These are phyloP conservation scores for Luidia sarsii DNA, from an alignment of 53 echinoderm and acorn worm species.

Conservation along the genomic window DNA sequence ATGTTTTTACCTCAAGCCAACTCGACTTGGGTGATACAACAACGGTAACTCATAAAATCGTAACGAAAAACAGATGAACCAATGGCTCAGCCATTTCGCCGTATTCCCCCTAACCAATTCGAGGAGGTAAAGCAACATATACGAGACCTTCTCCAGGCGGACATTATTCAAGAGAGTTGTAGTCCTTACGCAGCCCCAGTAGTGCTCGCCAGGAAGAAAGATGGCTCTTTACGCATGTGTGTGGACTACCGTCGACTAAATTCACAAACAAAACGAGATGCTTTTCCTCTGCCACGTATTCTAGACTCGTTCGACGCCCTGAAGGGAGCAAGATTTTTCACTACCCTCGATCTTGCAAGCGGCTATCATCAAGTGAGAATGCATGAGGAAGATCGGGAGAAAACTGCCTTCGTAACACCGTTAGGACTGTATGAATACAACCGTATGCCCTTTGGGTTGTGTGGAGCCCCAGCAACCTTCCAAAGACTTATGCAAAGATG, in stretches of 20 bases:
- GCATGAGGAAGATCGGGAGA: not conserved
- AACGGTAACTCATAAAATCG: not conserved
- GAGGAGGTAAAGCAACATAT: conserved; percentile 64
- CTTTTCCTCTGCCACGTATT: conserved; percentile 19
- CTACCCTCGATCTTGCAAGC: not conserved
- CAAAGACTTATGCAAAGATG: conserved; percentile 24
- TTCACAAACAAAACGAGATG: conserved; percentile 8
- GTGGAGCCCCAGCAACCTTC: conserved; percentile 16
- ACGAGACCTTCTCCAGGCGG: conserved; percentile 28
- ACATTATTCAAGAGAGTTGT: conserved; percentile 53
- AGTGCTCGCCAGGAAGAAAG: conserved; percentile 50
- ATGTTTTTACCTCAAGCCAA: not conserved
- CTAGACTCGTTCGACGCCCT: not conserved
- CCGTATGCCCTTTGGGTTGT: conserved; percentile 4
- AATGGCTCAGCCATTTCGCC: conserved; percentile 39
- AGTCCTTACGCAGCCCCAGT: conserved; percentile 56
- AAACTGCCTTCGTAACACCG: conserved; percentile 7
- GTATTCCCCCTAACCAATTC: conserved; percentile 57
- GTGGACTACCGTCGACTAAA: conserved; percentile 22
- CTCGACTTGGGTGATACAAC: not conserved
- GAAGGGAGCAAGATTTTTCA: not conserved
- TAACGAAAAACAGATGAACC: not conserved
- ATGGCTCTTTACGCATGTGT: conserved; percentile 40
- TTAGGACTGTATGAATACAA: not conserved
- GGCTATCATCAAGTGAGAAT: conserved; percentile 16